These are phyloP conservation scores for Digitonthophagus gazella DNA, from an alignment of 2,888 invertebrate species.

Conservation along the genomic window DNA sequence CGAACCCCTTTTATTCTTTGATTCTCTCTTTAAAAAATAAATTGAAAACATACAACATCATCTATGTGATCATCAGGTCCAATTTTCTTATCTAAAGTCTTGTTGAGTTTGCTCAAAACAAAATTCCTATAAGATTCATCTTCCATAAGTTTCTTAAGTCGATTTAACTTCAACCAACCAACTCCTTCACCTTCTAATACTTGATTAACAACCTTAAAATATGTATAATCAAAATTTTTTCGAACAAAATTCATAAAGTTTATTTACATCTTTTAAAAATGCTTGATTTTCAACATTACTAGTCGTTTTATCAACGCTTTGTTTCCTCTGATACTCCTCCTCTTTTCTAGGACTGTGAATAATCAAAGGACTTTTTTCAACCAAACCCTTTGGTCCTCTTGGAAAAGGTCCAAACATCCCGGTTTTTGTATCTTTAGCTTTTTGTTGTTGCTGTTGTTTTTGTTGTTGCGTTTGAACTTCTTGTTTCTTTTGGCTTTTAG, in stretches of 20 bases:
- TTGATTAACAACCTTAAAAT: conserved; percentile 77
- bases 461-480: conserved; percentile 39
- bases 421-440: conserved; percentile 48
- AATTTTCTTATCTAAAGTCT: conserved; percentile 87
- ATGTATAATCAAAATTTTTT: too few species aligned
- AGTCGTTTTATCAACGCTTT: conserved; percentile 68
- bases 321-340: conserved; percentile 67
- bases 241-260: too few species aligned
- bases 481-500: conserved; percentile 52
- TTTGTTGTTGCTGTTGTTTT: conserved; percentile 42
- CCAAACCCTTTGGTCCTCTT: conserved; percentile 76
- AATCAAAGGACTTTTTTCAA: conserved; percentile 86
- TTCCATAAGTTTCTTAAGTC: conserved; percentile 94
- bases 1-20: too few species aligned
- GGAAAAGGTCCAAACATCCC: conserved; percentile 74
- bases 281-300: conserved; percentile 89
- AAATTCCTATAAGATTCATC: conserved; percentile 97
- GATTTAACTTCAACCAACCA: conserved; percentile 92
- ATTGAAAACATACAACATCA: conserved; percentile 79
- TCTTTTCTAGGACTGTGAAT: conserved; percentile 71
- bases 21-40: too few species aligned
- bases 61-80: conserved; percentile 96
- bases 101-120: conserved; percentile 91
- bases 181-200: conserved; percentile 92
- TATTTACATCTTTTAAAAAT: conserved; percentile 90